phyloP scores from a whole-genome alignment of 2,797 vertebrate genomes.

The Prunella strophiata region DNA sequence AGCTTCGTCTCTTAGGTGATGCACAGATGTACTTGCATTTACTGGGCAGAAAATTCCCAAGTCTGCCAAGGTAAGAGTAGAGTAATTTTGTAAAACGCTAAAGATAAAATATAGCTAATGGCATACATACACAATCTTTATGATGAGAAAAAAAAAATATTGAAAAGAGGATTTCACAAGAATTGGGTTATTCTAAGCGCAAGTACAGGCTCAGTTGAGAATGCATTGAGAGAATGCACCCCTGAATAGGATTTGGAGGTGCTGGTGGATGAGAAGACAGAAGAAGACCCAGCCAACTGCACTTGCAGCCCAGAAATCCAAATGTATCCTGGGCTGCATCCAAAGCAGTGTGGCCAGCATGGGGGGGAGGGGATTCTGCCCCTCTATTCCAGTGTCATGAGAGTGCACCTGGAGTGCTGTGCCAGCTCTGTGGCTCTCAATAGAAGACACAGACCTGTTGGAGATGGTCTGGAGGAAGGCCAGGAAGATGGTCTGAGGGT shows the following conservation, averaged over 20 bases:
- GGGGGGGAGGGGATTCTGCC: background rate
- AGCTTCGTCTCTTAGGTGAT: background rate
- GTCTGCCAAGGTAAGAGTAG: background rate
- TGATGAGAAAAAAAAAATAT: too few relatives aligned
- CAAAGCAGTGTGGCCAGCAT: background rate
- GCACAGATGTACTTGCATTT: background rate
- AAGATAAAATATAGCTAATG: background rate
- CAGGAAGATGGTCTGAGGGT: background rate
- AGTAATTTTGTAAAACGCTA: background rate
- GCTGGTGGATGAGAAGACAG: background rate
- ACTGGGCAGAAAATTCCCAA: background rate
- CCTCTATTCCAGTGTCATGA: background rate
- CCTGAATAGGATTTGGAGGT: background rate
- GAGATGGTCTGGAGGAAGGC: background rate
- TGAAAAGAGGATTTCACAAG: background rate
- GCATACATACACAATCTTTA: background rate
- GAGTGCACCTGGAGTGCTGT: background rate
- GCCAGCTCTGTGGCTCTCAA: background rate
- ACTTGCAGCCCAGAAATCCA: background rate
- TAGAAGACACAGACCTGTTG: background rate
- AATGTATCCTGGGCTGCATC: background rate
- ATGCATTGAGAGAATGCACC: background rate
- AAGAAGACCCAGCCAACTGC: background rate
- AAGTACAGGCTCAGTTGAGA: background rate
- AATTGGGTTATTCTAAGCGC: background rate